Base-by-base conservation (phyloP, 2,888 invertebrate genomes). In the Nymphalis urticae region DNA sequence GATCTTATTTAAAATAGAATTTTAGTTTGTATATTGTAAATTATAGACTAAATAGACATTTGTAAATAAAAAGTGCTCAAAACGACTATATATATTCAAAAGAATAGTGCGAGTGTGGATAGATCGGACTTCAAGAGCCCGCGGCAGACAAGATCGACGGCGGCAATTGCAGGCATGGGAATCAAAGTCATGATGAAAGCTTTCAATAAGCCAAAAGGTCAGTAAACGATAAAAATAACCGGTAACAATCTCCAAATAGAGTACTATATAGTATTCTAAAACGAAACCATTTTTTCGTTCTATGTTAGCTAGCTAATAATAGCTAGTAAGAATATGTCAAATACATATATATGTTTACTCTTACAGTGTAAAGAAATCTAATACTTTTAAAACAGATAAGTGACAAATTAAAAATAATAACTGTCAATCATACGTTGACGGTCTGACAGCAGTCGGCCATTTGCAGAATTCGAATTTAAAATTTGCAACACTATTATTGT, bases 131-230 rank as follows among this genome's bases (percentile, higher is more conserved):
- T 76, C 72, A 75, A 77, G 75, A 85, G 84, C 83, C 85, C 82
- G 83, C 80, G 80, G 83, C 85, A 84, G 84, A 84, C 77, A 77
- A 75, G 77, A 80, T 83, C 85, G 87, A 83, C 87, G 86, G 88
- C 85, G 88, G 88, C 87, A 85, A 87, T 89, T 80, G 93, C 93
- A 93, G 96, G 96, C 94, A 96, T 96, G 96, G 96, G 96, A 96
- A 96, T 96, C 94, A 96, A 96, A 95, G 94, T 95, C 92, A 94
- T 94, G 93, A 96, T 96, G 96, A 96, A 96, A 95, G 95, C 96
- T 94, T 96, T 96, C 94, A 95, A 95, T 94, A 96, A 96, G 95
- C 95, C 95, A 90, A 96, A 96, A 96, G 96, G 96, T 96, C 93
- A 93, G 93, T 75, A 68, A 32, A 59, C 17, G 6, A 27, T n/a